Base-by-base conservation (phyloP, 1,140 invertebrate genomes). In the Lepidurus couesii region DNA sequence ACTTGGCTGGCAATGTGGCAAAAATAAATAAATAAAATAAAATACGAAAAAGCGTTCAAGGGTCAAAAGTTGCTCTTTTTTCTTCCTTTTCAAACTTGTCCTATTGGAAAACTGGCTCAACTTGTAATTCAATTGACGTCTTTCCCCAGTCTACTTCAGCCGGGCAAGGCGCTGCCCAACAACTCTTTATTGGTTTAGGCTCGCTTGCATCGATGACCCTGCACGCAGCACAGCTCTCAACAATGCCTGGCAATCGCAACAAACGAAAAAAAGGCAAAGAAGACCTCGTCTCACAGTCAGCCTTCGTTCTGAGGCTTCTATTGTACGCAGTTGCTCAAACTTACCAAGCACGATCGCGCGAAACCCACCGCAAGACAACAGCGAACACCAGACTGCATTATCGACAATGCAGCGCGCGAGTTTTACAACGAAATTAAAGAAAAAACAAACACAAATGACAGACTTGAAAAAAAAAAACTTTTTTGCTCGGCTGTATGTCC, bases 161-260 rank as follows among this genome's bases (percentile, higher is more conserved):
- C 9, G 53, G 13, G 21, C 16, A 21, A 65, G 21, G 53, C 53
- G 53, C 16, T 65, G 53, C 53, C 53, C 53, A 21, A 13, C 53
- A 65, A 65, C 53, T 65, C 21, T 65, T 65, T 65, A 65, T 65
- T 65, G 53, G 53, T 65, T 65, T 65, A 65, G 21, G 53, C 53
- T 65, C 53, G 13, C 53, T 65, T 9, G 53, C 53, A 65, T 65
- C 53, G 21, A 65, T 65, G 13, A 16, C 53, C 53, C 9, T 13
- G 53, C 53, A 65, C 53, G 53, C 53, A n/a, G 53, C 21, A 65
- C 53, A 65, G 53, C 53, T 65, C 53, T 16, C 53, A 65, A 65
- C 53, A 65, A 65, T 65, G 21, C 16, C 6, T 65, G 53, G 16
- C 53, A 21, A 65, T 65, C 53, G 53, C 53, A 47, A 10, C 45